Base-by-base conservation (phyloP, 2,113 vertebrate genomes). In the Pionites leucogaster region DNA sequence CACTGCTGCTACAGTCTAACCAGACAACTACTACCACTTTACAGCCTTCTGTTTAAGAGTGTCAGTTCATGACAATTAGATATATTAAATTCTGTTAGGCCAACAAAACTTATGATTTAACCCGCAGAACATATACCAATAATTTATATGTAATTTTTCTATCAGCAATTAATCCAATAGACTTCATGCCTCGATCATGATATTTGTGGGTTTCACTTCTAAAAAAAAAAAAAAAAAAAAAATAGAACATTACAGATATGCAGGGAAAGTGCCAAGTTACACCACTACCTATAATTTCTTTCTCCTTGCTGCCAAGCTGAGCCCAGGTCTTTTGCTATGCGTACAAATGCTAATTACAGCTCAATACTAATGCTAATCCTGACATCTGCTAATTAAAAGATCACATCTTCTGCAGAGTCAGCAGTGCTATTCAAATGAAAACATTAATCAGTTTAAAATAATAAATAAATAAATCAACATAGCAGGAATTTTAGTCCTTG, bases 301-400 rank as follows among this genome's bases (percentile, higher is more conserved):
- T 93, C 90, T 87, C 65, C 87, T 85, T 93, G 78, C 96, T 96
- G 86, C 81, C 95, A 93, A 86, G 75, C 63, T 95, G 50, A 74
- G 87, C 90, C 41, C 8, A 41, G 64, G 75, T 95, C 95, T 83
- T 95, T 88, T 64, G 71, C 91, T 95, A 31, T 82, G 96, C 93
- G 15, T 97, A 97, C 83, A 97, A 97, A 98, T 96, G 96, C 97
- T 97, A 98, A 98, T 97, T 98, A 98, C 96, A 82, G 85, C 89
- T 97, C 97, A 95, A 93, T 86, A 94, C 90, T 88, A 98, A 98
- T 97, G 97, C 96, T 98, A 98, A 98, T 98, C 97, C 97, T 97
- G 98, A 98, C 98, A 98, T 97, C 97, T 97, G 97, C 97, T 98
- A 98, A 98, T 98, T 98, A 98, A 98, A 98, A 98, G 97, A 98